Percentiles rank a stretch among this genome's conserved stretches.
Evolutionary conservation across 2,113 vertebrate species (phyloP).

Genomic region (Sander lucioperca): DNA sequence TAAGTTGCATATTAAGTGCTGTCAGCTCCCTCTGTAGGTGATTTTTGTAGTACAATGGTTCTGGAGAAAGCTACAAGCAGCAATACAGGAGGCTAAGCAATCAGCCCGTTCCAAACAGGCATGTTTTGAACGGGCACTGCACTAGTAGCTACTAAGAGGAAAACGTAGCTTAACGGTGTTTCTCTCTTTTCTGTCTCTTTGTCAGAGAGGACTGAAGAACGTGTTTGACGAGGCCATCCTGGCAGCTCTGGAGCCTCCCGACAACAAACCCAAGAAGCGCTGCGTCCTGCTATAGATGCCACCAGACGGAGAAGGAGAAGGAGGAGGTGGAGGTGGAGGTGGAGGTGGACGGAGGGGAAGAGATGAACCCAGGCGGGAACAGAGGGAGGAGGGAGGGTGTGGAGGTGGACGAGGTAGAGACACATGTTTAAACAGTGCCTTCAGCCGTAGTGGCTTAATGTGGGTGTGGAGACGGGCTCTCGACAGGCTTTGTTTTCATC

Average conservation of each 20-base stretch:
- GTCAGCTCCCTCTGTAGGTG: too few species aligned
- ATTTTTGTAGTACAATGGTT: too few species aligned
- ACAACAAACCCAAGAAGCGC: conserved; percentile 82
- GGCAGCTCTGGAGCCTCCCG: conserved; percentile 83
- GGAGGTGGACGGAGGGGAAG: conserved; percentile 8
- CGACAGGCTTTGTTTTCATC: conserved; percentile 34
- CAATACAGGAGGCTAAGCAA: too few species aligned
- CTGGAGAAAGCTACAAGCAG: too few species aligned
- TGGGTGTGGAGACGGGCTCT: conserved; percentile 34
- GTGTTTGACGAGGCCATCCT: conserved; percentile 86
- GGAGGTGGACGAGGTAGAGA: conserved; percentile 21
- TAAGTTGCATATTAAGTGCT: too few species aligned
- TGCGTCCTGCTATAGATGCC: conserved; percentile 79
- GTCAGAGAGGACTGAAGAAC: conserved; percentile 82
- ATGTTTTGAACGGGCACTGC: too few species aligned
- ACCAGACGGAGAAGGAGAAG: neutral
- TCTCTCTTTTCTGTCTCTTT: neutral
- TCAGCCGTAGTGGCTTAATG: conserved; percentile 63
- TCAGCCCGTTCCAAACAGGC: too few species aligned
- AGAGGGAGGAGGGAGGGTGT: conserved; percentile 25
- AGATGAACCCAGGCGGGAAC: conserved; percentile 24
- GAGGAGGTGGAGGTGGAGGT: neutral
- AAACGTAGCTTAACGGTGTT: neutral
- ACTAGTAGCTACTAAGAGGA: too few species aligned
- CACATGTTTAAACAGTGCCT: conserved; percentile 70